phyloP scores from a whole-genome alignment of 2,113 vertebrate species.

The Collichthys lucidus region DNA sequence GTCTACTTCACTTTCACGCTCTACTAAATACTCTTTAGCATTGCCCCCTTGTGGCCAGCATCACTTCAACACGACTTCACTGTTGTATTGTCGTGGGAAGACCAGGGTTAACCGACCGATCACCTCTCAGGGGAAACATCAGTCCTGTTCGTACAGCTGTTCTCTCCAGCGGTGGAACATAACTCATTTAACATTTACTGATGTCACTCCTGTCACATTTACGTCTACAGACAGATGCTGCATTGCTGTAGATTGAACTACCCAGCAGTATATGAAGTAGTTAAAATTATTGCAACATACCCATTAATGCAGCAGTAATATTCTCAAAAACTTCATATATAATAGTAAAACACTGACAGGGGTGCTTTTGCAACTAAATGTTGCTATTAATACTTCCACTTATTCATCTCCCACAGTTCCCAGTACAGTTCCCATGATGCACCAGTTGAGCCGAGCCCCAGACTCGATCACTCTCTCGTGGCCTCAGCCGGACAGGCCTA shows the following conservation, averaged over 20 bases:
- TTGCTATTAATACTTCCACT: background rate
- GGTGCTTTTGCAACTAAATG: background rate
- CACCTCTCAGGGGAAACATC: background rate
- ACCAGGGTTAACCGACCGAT: background rate
- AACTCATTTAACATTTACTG: background rate
- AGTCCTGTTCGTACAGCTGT: background rate
- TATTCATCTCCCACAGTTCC: constrained; percentile 85
- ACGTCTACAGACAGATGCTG: too few relatives aligned
- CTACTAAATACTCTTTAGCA: constrained; percentile 47
- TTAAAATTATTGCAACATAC: background rate
- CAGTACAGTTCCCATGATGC: constrained; percentile 93
- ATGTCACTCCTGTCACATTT: too few relatives aligned
- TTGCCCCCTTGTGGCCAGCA: constrained; percentile 73
- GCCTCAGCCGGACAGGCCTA: constrained; percentile 95
- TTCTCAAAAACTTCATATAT: too few relatives aligned
- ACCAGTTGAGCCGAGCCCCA: constrained; percentile 92
- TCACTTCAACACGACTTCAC: constrained; percentile 2
- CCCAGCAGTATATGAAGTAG: background rate
- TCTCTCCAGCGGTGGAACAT: background rate
- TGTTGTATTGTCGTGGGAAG: background rate
- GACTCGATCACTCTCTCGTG: constrained; percentile 96
- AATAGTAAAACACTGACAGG: background rate
- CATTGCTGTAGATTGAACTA: background rate
- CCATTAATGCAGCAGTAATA: too few relatives aligned
- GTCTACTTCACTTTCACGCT: constrained; percentile 19